Base-by-base conservation (phyloP, 2,888 invertebrate species). In the Allophyes oxyacanthae region DNA sequence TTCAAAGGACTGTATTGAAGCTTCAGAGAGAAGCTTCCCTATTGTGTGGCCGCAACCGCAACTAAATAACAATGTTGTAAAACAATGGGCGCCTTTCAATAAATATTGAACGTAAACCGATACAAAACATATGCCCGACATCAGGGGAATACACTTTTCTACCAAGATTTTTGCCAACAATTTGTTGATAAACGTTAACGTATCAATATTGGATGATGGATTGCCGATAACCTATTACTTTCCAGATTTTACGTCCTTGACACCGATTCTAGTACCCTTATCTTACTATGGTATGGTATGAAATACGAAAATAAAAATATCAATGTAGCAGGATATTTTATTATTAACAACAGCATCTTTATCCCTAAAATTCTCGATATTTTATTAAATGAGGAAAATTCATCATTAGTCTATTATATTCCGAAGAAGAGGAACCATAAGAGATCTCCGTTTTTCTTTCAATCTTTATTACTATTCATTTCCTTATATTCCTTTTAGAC, bases 71-170 rank as follows among this genome's bases (percentile, higher is more conserved):
- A 54, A 56, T 42, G 48, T 59, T 32, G 51, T 45, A 49, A 57
- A 55, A 68, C 70, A 69, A 58, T 60, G 44, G 44, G 32, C 33
- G 33, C 45, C 54, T 48, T 44, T 37, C 44, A 68, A 62, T 62
- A 68, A 60, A 63, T 53, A 58, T 53, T 46, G 46, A 25, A 15
- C 45, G 26, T 45, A 44, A 58, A 45, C 45, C 46, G 52, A 69
- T 51, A 64, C 46, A 48, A 45, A 63, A 59, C 66, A 73, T 73
- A 42, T 66, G 75, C 64, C 61, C 57, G 36, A 59, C 61, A 66
- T 70, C 69, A 75, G 73, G 58, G 34, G 44, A 41, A 60, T 51
- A 55, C 52, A 40, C 32, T 58, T 37, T 66, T 28, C 59, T 65
- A 43, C 10, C 32, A 38, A 64, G 50, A 51, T 54, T 68, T 69